Evolutionary conservation across 2,888 invertebrate genomes (phyloP).

Genomic region (Flexamia atlantica): DNA sequence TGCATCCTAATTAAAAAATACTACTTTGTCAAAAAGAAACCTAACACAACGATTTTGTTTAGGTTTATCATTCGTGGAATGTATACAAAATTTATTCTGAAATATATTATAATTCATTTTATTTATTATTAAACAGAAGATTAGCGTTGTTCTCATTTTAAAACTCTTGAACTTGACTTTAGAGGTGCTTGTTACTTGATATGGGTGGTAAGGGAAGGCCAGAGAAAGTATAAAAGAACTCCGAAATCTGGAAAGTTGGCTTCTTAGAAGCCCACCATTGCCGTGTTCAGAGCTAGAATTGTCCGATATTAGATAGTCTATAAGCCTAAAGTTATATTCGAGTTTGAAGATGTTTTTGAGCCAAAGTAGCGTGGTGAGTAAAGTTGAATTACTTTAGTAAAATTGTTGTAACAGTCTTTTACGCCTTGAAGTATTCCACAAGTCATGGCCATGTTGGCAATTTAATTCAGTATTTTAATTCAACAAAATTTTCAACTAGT

Average conservation of each 20-base stretch:
- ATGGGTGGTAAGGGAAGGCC: constrained; percentile 66
- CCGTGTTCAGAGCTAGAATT: constrained; percentile 35
- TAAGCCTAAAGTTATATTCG: neutral
- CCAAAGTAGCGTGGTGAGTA: constrained; percentile 67
- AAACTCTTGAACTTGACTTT: constrained; percentile 25
- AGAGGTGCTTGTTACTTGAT: constrained; percentile 56
- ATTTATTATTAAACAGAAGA: too few species aligned
- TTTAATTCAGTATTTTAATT: neutral
- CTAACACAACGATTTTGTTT: too few species aligned
- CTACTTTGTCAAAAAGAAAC: too few species aligned
- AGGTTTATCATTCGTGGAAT: too few species aligned
- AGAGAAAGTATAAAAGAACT: constrained; percentile 70
- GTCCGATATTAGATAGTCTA: neutral
- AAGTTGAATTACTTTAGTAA: neutral
- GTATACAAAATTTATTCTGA: too few species aligned
- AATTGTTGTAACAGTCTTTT: neutral
- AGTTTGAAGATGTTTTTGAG: constrained; percentile 65
- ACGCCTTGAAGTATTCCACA: neutral
- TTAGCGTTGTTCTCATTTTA: neutral
- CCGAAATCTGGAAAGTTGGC: constrained; percentile 64
- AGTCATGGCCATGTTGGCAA: constrained; percentile 40
- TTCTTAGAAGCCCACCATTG: constrained; percentile 67
- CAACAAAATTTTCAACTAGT: too few species aligned
- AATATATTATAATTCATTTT: too few species aligned
- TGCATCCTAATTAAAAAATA: too few species aligned